These are phyloP conservation scores for Boloria selene DNA, from an alignment of 2,888 invertebrate species.

Conservation along the genomic window DNA sequence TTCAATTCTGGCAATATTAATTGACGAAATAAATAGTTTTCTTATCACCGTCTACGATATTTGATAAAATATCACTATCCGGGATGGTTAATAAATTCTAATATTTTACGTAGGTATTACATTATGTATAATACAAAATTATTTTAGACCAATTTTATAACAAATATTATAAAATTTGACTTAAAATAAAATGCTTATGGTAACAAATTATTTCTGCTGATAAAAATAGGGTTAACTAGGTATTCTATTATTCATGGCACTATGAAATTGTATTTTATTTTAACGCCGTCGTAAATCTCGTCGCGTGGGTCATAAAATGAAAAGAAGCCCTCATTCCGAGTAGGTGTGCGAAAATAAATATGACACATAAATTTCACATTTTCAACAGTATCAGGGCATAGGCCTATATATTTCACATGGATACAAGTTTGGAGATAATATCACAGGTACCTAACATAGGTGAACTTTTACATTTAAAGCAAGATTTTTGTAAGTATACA, in stretches of 20 bases:
- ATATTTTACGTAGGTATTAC: no score
- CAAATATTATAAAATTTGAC: no score
- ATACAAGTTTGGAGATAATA: conserved; percentile 15
- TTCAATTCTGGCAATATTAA: no score
- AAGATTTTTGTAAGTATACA: neutral
- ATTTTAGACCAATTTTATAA: no score
- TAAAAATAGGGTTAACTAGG: neutral
- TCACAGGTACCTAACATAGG: conserved; percentile 4
- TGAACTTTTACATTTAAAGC: no score
- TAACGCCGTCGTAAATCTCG: conserved; percentile 73
- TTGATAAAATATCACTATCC: no score
- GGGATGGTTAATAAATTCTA: no score
- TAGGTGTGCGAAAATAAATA: conserved; percentile 52
- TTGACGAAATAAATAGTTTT: no score
- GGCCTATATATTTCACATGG: conserved; percentile 38
- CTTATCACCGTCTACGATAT: no score
- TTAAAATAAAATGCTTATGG: neutral
- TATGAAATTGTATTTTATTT: conserved; percentile 78
- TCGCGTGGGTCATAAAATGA: conserved; percentile 62
- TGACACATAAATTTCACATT: conserved; percentile 62
- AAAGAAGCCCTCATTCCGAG: conserved; percentile 59
- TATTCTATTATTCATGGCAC: conserved; percentile 52
- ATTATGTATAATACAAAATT: no score
- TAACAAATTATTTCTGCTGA: neutral
- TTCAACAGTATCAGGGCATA: conserved; percentile 51